These are phyloP conservation scores for Petrocephalus schoutedeni DNA, from an alignment of 2,797 vertebrate genomes.

Conservation along the genomic window DNA sequence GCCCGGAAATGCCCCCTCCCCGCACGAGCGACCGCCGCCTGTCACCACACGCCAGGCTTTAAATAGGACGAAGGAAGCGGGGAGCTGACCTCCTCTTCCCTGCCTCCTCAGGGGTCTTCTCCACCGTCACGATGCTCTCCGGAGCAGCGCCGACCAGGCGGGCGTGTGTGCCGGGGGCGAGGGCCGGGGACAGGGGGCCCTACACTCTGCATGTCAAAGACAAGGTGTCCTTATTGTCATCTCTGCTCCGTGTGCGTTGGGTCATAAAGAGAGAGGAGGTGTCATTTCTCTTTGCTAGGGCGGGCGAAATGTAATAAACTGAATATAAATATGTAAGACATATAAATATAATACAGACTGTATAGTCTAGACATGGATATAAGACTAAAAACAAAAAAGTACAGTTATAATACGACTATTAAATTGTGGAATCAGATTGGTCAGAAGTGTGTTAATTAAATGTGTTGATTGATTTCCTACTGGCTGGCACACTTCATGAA, in stretches of 20 bases:
- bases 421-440: background rate
- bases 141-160: background rate
- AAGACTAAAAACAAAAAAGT: background rate
- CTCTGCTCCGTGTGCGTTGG: background rate
- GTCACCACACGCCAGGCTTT: background rate
- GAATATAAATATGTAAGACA: background rate
- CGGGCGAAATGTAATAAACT: background rate
- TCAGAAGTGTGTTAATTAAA: background rate
- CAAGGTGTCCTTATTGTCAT: background rate
- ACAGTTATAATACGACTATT: background rate
- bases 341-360: background rate
- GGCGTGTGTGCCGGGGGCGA: background rate
- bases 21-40: background rate
- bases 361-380: background rate
- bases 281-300: background rate
- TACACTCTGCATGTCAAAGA: background rate
- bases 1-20: background rate
- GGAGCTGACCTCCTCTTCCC: background rate
- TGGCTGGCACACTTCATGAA: background rate
- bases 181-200: background rate
- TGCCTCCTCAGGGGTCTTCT: background rate
- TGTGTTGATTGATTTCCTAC: background rate
- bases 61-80: background rate
- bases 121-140: background rate
- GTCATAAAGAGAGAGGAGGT: background rate